Evolutionary conservation across 2,888 invertebrate genomes (phyloP).

Genomic region (Cosmia pyralina): DNA sequence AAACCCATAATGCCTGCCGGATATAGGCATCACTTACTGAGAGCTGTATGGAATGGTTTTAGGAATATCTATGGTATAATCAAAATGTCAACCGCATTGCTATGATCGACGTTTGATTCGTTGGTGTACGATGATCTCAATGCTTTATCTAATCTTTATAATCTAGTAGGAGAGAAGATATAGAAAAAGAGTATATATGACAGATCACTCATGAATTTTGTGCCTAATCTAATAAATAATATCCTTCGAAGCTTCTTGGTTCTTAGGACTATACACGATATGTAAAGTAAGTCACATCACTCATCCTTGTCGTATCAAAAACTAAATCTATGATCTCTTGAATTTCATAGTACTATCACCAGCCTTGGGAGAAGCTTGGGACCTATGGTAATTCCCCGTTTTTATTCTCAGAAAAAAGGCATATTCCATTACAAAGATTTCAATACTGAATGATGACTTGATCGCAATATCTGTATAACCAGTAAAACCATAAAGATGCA

Average conservation of each 20-base stretch:
- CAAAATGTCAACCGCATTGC: not conserved
- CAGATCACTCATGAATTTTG: not conserved
- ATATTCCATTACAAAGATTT: not conserved
- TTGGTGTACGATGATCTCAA: not conserved
- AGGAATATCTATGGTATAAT: not conserved
- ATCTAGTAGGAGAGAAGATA: not conserved
- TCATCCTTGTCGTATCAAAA: not conserved
- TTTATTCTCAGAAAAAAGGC: not conserved
- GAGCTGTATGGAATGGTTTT: not conserved
- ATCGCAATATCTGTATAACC: not conserved
- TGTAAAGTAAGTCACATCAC: not conserved
- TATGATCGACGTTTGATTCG: not conserved
- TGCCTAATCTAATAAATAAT: not conserved
- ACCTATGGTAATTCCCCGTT: not conserved
- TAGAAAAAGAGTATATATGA: not conserved
- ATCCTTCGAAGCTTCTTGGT: not conserved
- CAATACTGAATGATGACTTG: not conserved
- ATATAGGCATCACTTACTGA: not conserved
- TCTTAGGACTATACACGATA: not conserved
- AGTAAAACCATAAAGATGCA: conserved; percentile 9
- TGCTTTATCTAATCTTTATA: not conserved
- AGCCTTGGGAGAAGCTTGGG: not conserved
- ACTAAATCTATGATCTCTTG: not conserved
- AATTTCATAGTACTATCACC: not conserved
- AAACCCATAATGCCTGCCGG: not conserved